Conservation (phyloP, 2,888 invertebrate species). For the Camponotus fellah region DNA sequence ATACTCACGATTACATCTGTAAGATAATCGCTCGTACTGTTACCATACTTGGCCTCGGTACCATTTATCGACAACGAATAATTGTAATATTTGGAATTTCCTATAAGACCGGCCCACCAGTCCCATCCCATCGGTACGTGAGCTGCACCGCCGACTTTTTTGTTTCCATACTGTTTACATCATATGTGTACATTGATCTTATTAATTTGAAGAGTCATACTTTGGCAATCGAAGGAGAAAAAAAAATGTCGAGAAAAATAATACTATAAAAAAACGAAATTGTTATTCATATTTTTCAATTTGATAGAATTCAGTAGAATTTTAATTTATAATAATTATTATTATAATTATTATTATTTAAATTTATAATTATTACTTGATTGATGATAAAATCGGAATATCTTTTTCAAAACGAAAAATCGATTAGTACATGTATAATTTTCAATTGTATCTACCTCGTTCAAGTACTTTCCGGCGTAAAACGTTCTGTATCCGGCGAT, state of each 20-base stretch:
- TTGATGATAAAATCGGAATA: background rate
- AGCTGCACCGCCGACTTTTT: slow-evolving; percentile 88
- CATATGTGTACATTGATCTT: background rate
- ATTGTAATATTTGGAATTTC: slow-evolving; percentile 97
- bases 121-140: slow-evolving; percentile 95
- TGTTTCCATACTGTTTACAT: slow-evolving; percentile 89
- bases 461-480: slow-evolving; percentile 97
- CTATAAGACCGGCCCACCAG: slow-evolving; percentile 95
- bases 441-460: slow-evolving; percentile 88
- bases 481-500: slow-evolving; percentile 92
- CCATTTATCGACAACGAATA: slow-evolving; percentile 95
- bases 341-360: background rate
- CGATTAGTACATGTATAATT: background rate
- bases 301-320: background rate
- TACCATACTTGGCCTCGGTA: slow-evolving; percentile 88
- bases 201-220: background rate
- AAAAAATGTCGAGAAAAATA: background rate
- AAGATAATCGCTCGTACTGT: slow-evolving; percentile 89
- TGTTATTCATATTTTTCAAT: background rate
- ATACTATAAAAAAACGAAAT: background rate
- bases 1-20: slow-evolving; percentile 93
- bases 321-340: too few relatives aligned
- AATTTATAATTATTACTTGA: background rate
- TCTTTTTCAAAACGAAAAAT: background rate
- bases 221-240: background rate